These are phyloP conservation scores for Drosophila repleta DNA, from an alignment of 1,140 invertebrate genomes.

Conservation along the genomic window DNA sequence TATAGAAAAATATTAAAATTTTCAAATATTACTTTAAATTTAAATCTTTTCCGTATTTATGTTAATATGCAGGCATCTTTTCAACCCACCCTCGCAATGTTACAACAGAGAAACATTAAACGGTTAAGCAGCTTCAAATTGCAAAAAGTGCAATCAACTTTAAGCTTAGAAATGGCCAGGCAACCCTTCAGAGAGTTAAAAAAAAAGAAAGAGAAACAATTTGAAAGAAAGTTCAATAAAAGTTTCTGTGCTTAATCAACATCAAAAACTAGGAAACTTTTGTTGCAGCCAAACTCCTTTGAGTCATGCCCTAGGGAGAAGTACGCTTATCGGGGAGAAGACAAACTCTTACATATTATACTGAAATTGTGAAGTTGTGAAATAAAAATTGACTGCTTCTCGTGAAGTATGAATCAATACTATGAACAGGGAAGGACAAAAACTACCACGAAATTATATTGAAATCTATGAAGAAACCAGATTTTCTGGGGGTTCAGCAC, in stretches of 20 bases:
- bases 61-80: too few species aligned
- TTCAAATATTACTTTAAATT: too few species aligned
- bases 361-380: neutral
- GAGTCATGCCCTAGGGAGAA: neutral
- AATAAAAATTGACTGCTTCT: neutral
- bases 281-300: neutral
- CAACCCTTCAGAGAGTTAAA: conserved; percentile 17
- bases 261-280: conserved; percentile 25
- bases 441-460: conserved; percentile 23
- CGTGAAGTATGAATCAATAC: conserved; percentile 4
- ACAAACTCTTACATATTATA: neutral
- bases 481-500: conserved; percentile 7
- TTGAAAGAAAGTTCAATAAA: conserved; percentile 29
- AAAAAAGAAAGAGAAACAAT: conserved; percentile 11
- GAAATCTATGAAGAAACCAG: conserved; percentile 37
- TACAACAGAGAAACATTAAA: neutral
- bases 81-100: too few species aligned
- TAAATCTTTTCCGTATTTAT: too few species aligned
- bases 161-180: neutral
- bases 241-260: conserved; percentile 37
- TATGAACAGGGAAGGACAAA: conserved; percentile 14
- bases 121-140: neutral
- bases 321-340: neutral
- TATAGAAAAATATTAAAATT: too few species aligned
- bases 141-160: conserved; percentile 1